Base-by-base conservation (phyloP, 2,888 invertebrate species). In the Pristionchus fissidentatus region DNA sequence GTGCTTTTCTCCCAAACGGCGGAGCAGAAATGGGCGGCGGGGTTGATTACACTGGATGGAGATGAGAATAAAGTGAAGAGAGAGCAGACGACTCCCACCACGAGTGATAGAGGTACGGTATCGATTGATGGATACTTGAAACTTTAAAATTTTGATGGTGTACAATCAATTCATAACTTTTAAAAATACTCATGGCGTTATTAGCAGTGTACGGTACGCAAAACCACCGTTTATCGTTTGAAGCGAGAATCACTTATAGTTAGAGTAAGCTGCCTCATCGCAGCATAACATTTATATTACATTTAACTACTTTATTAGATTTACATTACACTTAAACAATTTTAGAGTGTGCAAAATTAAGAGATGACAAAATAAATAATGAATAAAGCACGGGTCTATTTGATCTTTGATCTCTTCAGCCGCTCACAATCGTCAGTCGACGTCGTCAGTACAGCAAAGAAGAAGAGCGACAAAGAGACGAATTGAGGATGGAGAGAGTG, bases 1-100 rank as follows among this genome's bases (percentile, higher is more conserved):
- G 29, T 81, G 26, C 13, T 81, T 13, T 62, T 81, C 46, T 26
- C 81, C 15, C 62, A 62, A 60, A 62, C 81, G 29, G 81, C 81
- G 0, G 81, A 60, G 29, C 62, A 81, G 62, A 81, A 62, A 32
- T 81, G 46, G 41, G 81, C 81, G 13, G 29, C 60, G 3, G 62
- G 46, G 0, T 13, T 62, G 62, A 81, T 81, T 26, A 81, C 62
- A 10, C 13, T 81, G 13, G 81, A 81, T 81, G 81, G 22, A 29
- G 26, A 26, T 13, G 52, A 38, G 79, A 29, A 52, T 5, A 66
- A 41, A 41, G 41, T 66, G 41, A 38, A 38, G 41, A 66, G 41
- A 32, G 66, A 66, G n/a, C 38, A n/a, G 41, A 41, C 35, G n/a
- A 66, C 66, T 66, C 66, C 66, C 41, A 38, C 66, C 19, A 66